Conservation (phyloP, 2,888 invertebrate genomes). For the Therioaphis trifolii region DNA sequence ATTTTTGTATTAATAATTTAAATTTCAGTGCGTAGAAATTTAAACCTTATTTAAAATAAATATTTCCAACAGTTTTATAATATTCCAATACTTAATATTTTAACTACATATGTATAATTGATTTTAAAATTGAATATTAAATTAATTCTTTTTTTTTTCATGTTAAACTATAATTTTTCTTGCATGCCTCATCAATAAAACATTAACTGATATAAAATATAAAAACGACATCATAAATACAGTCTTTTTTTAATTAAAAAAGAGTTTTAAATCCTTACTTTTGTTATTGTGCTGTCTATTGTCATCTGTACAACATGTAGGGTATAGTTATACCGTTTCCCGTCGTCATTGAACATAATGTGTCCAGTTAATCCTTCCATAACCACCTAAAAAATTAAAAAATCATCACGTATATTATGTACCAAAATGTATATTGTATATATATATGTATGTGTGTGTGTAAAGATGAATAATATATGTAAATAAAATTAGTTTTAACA, state of each 20-base stretch:
- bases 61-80: too few relatives aligned
- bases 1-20: too few relatives aligned
- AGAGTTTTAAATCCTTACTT: slow-evolving; percentile 71
- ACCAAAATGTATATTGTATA: neutral
- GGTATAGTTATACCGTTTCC: slow-evolving; percentile 87
- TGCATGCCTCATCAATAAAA: too few relatives aligned
- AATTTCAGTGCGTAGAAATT: too few relatives aligned
- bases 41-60: too few relatives aligned
- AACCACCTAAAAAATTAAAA: slow-evolving; percentile 77
- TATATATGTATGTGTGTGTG: neutral
- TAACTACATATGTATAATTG: too few relatives aligned
- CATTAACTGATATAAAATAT: too few relatives aligned
- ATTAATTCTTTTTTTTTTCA: too few relatives aligned
- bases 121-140: too few relatives aligned
- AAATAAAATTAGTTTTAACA: neutral
- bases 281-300: slow-evolving; percentile 90
- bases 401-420: neutral
- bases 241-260: too few relatives aligned
- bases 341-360: slow-evolving; percentile 90
- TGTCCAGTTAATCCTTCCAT: slow-evolving; percentile 91
- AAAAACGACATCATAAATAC: neutral
- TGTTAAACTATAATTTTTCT: too few relatives aligned
- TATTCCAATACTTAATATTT: too few relatives aligned
- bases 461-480: neutral
- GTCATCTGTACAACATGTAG: slow-evolving; percentile 94